Evolutionary conservation across 2,888 invertebrate genomes (phyloP).

Genomic region (Patella caerulea): DNA sequence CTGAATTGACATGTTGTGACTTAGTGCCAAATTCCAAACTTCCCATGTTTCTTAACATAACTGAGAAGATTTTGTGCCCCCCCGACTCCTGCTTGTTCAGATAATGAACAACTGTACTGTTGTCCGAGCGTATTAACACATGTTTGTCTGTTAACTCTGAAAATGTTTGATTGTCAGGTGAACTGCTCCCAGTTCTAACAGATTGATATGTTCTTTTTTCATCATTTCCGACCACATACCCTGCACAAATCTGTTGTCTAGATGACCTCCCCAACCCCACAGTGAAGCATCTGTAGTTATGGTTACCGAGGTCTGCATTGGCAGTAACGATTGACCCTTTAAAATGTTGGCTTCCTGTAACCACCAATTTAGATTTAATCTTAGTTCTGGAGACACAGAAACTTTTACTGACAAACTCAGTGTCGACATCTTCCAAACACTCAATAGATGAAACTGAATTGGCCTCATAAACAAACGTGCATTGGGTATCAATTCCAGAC

Average conservation of each 20-base stretch:
- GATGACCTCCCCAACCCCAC: constrained; percentile 14
- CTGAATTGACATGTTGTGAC: constrained; percentile 30
- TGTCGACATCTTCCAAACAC: constrained; percentile 1
- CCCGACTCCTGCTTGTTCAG: constrained; percentile 12
- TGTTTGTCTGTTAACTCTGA: constrained; percentile 6
- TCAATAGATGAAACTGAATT: constrained; percentile 15
- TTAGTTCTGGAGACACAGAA: background rate
- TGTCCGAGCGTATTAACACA: constrained; percentile 17
- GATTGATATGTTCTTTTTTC: constrained; percentile 12
- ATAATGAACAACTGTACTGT: constrained; percentile 16
- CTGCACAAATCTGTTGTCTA: constrained; percentile 15
- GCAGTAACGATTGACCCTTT: background rate
- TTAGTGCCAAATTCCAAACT: constrained; percentile 25
- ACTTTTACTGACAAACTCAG: background rate
- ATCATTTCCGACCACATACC: constrained; percentile 12
- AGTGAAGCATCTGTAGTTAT: constrained; percentile 18
- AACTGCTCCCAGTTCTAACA: constrained; percentile 19
- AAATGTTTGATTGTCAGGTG: constrained; percentile 12
- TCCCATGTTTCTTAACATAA: constrained; percentile 8
- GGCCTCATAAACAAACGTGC: constrained; percentile 17
- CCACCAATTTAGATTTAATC: background rate
- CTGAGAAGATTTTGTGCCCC: background rate
- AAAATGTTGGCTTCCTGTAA: background rate
- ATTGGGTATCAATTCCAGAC: constrained; percentile 24
- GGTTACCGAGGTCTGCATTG: constrained; percentile 1